Base-by-base conservation (phyloP, 2,113 vertebrate species). In the Uria aalge region DNA sequence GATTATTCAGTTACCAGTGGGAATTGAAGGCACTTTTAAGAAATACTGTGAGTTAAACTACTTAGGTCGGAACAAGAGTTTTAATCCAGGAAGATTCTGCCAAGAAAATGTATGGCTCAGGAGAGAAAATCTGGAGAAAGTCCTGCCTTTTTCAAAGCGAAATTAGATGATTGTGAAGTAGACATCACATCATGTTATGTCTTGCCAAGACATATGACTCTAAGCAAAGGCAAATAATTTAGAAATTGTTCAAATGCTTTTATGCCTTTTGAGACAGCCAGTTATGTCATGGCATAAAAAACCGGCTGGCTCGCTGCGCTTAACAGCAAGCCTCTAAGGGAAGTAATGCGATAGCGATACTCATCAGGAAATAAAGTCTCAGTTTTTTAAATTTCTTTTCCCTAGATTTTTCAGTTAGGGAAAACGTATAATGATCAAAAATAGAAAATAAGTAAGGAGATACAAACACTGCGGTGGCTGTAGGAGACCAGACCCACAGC, bases 111-210 rank as follows among this genome's bases (percentile, higher is more conserved):
- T 20, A 26, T 1, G 4, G 26, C 62, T 85, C 18, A 12, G 76
- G 68, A 85, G 71, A 71, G 68, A 88, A 50, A 62, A 88, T 81
- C 40, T 41, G 53, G 80, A 94, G 86, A 60, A 89, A 85, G 30
- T 92, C 22, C 62, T 68, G 29, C 36, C 79, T 85, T 86, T 80
- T 91, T 85, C 71, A 36, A 36, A 88, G 50, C 50, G 50, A 93
- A 94, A 83, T 95, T 27, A 87, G 69, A 60, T 85, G 55, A 69
- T 73, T 72, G n/a, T 53, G 38, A 87, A 94, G 89, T 88, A 97
- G 95, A 97, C 86, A 95, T 96, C 84, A 82, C 95, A 85, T 95
- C 94, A 96, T 88, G 73, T 81, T 82, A 7, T n/a, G 30, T 94
- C 91, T 92, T 96, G 94, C 94, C 91, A 96, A 88, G 89, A 79